Evolutionary conservation across 2,888 invertebrate genomes (phyloP).

Genomic region (Scaptodrosophila latifasciaeformis): DNA sequence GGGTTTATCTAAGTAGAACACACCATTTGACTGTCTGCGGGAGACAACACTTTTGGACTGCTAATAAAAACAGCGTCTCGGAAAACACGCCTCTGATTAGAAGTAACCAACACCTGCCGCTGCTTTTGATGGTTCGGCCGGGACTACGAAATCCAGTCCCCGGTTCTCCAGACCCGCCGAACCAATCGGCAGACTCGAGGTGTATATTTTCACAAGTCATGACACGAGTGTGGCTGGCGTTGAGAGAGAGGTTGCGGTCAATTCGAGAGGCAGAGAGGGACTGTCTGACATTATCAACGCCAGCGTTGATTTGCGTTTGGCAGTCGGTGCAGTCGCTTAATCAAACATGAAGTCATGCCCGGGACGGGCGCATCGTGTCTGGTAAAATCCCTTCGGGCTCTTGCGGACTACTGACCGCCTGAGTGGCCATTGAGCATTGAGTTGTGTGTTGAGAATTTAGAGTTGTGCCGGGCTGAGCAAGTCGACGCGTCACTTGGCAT

Average conservation of each 20-base stretch:
- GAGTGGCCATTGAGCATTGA: neutral
- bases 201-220: slow-evolving; percentile 65
- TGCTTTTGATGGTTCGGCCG: slow-evolving; percentile 46
- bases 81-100: slow-evolving; percentile 59
- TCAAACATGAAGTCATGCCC: slow-evolving; percentile 57
- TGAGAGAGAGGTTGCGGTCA: too few species aligned
- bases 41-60: slow-evolving; percentile 30
- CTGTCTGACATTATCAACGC: slow-evolving; percentile 60
- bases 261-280: too few species aligned
- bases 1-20: slow-evolving; percentile 53
- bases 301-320: slow-evolving; percentile 62
- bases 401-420: slow-evolving; percentile 16
- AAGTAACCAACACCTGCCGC: slow-evolving; percentile 60
- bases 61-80: slow-evolving; percentile 27
- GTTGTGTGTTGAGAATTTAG: neutral
- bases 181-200: slow-evolving; percentile 29
- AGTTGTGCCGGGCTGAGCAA: neutral
- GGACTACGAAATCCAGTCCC: too few species aligned
- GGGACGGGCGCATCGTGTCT: slow-evolving; percentile 29
- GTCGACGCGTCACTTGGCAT: slow-evolving; percentile 42
- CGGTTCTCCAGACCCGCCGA: slow-evolving; percentile 10
- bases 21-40: slow-evolving; percentile 57
- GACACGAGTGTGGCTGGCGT: slow-evolving; percentile 43
- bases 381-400: slow-evolving; percentile 54
- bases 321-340: slow-evolving; percentile 43